Percentiles rank a stretch among this genome's conserved stretches.
Conservation (phyloP, 2,113 vertebrate genomes). For the Nestor notabilis region DNA sequence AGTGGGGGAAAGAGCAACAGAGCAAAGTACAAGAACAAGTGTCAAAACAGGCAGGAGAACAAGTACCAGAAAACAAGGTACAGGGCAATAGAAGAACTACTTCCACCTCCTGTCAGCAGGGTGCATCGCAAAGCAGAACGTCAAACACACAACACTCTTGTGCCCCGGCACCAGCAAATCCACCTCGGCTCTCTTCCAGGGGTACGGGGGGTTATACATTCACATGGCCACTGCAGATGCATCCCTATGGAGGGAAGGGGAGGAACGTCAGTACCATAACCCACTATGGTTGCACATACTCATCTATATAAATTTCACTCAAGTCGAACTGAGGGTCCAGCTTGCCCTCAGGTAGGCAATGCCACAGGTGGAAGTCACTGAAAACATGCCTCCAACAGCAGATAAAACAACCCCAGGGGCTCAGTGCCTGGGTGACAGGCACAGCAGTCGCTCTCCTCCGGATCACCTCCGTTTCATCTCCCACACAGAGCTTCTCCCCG, state of each 20-base stretch:
- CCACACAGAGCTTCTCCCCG: background rate
- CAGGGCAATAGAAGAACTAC: background rate
- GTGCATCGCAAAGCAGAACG: background rate
- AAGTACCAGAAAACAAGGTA: background rate
- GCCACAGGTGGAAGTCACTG: background rate
- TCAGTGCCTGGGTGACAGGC: background rate
- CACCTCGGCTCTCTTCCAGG: background rate
- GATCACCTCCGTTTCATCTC: background rate
- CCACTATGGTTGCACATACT: rapidly evolving
- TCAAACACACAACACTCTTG: background rate
- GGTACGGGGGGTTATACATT: rapidly evolving
- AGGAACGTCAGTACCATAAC: background rate
- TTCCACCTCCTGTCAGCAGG: background rate
- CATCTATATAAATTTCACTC: background rate
- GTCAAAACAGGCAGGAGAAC: background rate
- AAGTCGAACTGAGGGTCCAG: background rate
- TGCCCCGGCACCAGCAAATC: background rate
- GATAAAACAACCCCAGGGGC: background rate
- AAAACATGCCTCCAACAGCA: background rate
- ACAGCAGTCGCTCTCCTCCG: background rate
- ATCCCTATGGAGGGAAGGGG: background rate
- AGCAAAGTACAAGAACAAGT: background rate
- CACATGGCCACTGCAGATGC: background rate
- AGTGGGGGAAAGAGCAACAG: background rate
- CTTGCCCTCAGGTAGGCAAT: background rate